A percentile compares a stretch with the other conserved stretches of the same genome.
These are phyloP conservation scores for Heliothis subflexa DNA, from an alignment of 1,140 invertebrate genomes.

Conservation along the genomic window DNA sequence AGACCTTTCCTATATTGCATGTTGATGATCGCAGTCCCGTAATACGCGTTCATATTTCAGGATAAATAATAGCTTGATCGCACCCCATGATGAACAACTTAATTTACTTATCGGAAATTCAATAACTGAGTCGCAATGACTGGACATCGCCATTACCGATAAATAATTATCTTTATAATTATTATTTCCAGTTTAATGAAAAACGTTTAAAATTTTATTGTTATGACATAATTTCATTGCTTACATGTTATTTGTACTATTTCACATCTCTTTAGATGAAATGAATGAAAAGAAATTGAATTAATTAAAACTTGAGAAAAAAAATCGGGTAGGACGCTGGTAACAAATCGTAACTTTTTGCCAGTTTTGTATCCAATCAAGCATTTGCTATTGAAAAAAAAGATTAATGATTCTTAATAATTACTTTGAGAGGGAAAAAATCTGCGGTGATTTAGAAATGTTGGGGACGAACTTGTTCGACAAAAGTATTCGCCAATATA, in stretches of 20 bases:
- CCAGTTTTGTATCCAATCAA: neutral
- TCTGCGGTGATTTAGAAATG: slow-evolving; percentile 7
- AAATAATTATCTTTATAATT: slow-evolving; percentile 11
- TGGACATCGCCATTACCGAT: neutral
- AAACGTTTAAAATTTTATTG: no score
- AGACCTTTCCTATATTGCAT: no score
- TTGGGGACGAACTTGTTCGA: slow-evolving; percentile 2
- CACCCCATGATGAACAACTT: neutral
- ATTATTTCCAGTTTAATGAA: neutral
- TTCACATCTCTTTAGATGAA: no score
- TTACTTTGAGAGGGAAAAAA: slow-evolving; percentile 22
- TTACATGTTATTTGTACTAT: no score
- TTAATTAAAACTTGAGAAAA: no score
- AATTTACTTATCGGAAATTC: neutral
- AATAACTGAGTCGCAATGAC: neutral
- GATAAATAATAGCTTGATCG: slow-evolving; percentile 1
- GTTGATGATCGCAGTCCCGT: no score
- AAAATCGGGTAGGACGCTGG: neutral
- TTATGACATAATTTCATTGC: no score
- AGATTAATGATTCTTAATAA: slow-evolving; percentile 20
- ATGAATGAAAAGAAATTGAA: no score
- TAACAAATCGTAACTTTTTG: slow-evolving; percentile 17
- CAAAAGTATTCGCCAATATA: neutral
- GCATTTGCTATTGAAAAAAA: slow-evolving; percentile 15
- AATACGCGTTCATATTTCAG: neutral